Evolutionary conservation across 1,140 invertebrate species (phyloP).

Genomic region (Carposina sasakii): DNA sequence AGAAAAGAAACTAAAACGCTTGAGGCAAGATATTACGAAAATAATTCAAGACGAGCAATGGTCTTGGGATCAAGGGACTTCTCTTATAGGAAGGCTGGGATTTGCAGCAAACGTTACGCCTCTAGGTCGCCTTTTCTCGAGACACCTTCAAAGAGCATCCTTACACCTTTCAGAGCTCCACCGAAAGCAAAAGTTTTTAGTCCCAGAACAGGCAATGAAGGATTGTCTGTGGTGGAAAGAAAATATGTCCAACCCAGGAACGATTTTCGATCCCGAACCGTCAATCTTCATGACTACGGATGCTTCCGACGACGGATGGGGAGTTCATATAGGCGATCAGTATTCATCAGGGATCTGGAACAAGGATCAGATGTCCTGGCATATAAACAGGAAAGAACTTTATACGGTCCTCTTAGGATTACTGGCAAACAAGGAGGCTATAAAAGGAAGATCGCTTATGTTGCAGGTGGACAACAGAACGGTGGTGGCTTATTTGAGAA

Average conservation of each 20-base stretch:
- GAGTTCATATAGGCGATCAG: neutral
- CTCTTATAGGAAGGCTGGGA: neutral
- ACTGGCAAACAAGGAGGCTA: neutral
- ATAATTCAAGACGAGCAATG: neutral
- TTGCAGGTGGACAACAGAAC: slow-evolving; percentile 11
- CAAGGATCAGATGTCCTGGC: slow-evolving; percentile 3
- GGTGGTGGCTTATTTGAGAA: slow-evolving; percentile 1
- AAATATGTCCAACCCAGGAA: neutral
- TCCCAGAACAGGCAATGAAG: neutral
- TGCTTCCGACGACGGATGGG: slow-evolving; percentile 5
- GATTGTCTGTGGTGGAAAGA: slow-evolving; percentile 1
- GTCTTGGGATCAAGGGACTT: neutral
- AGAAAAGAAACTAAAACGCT: neutral
- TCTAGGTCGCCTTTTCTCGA: slow-evolving; percentile 1
- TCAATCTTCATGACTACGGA: slow-evolving; percentile 2
- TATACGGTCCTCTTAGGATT: neutral
- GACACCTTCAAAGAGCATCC: neutral
- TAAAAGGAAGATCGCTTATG: neutral
- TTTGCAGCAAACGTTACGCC: slow-evolving; percentile 1
- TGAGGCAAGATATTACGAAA: neutral
- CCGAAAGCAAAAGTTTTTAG: neutral
- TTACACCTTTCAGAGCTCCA: neutral
- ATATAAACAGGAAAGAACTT: slow-evolving; percentile 9
- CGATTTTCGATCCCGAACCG: neutral
- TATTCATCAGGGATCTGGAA: neutral